phyloP scores from a whole-genome alignment of 2,797 vertebrate genomes.

The Neosilurus mollespiculum region DNA sequence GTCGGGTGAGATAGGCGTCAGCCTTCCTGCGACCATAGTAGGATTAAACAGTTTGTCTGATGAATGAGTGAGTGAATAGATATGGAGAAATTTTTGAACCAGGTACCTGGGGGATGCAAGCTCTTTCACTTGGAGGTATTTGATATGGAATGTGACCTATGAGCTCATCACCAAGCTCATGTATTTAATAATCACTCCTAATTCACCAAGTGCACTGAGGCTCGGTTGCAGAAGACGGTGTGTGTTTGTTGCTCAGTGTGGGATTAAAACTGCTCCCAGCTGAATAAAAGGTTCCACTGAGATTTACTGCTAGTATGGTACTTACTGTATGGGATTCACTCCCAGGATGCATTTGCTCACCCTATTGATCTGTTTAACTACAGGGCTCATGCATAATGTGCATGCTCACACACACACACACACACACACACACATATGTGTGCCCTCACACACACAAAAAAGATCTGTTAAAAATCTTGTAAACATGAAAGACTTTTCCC shows the following conservation, averaged over 20 bases:
- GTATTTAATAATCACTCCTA: neutral
- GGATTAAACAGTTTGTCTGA: too few species aligned
- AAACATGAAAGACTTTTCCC: neutral
- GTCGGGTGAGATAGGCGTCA: too few species aligned
- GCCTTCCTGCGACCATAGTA: too few species aligned
- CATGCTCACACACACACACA: too few species aligned
- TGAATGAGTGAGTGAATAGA: neutral
- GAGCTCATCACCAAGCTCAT: slow-evolving; percentile 4
- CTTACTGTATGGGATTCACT: neutral
- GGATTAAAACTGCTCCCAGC: slow-evolving; percentile 38
- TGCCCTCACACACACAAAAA: neutral
- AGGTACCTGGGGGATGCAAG: neutral
- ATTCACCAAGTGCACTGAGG: neutral
- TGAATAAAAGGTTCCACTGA: slow-evolving; percentile 42
- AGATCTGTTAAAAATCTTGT: neutral
- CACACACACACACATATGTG: too few species aligned
- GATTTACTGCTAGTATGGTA: slow-evolving; percentile 37
- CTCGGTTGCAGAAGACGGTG: slow-evolving; percentile 30
- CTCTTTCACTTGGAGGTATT: neutral
- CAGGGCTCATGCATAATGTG: neutral
- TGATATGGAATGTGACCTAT: slow-evolving; percentile 10
- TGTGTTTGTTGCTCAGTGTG: slow-evolving; percentile 24
- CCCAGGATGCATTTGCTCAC: slow-evolving; percentile 29
- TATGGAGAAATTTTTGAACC: neutral
- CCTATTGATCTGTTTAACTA: slow-evolving; percentile 31